A percentile compares a stretch with the other conserved stretches of the same genome.
Evolutionary conservation across 2,113 vertebrate genomes (phyloP).

Genomic region (Ramphastos sulfuratus): DNA sequence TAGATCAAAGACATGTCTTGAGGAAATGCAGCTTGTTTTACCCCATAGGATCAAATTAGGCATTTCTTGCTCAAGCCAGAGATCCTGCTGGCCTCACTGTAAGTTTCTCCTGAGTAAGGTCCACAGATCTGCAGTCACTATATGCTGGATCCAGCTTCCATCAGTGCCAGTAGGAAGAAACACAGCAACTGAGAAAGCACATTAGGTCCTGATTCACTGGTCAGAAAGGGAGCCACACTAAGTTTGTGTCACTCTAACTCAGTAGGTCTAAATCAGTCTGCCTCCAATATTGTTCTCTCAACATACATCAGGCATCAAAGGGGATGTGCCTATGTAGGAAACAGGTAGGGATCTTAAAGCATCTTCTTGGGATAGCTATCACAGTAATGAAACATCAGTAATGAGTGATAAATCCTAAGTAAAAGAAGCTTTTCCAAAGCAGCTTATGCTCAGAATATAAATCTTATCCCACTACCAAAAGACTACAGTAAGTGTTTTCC

Average conservation of each 20-base stretch:
- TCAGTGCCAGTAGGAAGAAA: background rate
- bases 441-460: slow-evolving; percentile 12
- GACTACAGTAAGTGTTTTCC: background rate
- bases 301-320: background rate
- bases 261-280: background rate
- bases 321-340: background rate
- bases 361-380: background rate
- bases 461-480: background rate
- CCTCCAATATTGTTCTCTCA: background rate
- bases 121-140: background rate
- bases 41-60: background rate
- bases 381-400: background rate
- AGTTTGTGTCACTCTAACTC: background rate
- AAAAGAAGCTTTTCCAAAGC: slow-evolving; percentile 31
- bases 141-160: background rate
- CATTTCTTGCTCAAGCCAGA: background rate
- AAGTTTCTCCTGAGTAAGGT: background rate
- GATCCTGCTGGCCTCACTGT: background rate
- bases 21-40: background rate
- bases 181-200: background rate
- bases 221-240: background rate
- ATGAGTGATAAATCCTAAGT: background rate
- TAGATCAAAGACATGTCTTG: background rate
- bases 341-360: background rate
- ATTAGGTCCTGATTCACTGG: background rate